These are phyloP conservation scores for Eunapius fragilis DNA, from an alignment of 37 sponge, comb jelly and placozoan species.

Conservation along the genomic window DNA sequence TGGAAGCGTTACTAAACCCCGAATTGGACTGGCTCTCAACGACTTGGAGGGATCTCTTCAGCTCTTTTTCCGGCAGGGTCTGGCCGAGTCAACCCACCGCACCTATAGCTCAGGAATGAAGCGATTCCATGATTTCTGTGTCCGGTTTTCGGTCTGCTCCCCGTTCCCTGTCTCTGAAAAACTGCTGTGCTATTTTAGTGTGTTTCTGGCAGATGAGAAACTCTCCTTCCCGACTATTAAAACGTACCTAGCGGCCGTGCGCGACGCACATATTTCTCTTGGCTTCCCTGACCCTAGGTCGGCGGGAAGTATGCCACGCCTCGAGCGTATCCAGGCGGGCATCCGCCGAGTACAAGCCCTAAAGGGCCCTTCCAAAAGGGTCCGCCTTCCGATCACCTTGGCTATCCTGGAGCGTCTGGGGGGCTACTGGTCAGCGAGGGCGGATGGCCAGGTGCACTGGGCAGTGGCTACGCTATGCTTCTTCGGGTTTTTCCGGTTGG, in stretches of 20 bases:
- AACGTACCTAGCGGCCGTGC: slow-evolving; percentile 50
- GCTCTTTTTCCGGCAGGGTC: too few species aligned
- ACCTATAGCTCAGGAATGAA: too few species aligned
- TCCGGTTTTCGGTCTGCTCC: too few species aligned
- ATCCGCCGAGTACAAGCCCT: neutral
- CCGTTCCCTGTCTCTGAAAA: too few species aligned
- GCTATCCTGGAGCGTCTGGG: slow-evolving; percentile 12
- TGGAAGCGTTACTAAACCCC: too few species aligned
- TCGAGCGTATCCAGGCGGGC: slow-evolving; percentile 37
- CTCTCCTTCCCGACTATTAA: slow-evolving; percentile 39
- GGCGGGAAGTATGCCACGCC: slow-evolving; percentile 29
- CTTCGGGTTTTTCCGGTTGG: slow-evolving; percentile 49
- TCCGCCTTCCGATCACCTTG: slow-evolving; percentile 46
- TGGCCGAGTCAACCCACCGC: too few species aligned
- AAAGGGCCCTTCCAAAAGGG: neutral
- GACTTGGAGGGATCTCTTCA: too few species aligned
- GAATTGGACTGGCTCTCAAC: too few species aligned
- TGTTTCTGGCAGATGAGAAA: slow-evolving; percentile 32
- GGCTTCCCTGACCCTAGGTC: slow-evolving; percentile 51
- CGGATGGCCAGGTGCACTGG: slow-evolving; percentile 36
- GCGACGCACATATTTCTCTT: slow-evolving; percentile 27
- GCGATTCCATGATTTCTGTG: too few species aligned
- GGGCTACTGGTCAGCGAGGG: neutral
- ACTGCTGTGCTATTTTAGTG: too few species aligned
- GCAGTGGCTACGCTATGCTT: slow-evolving; percentile 41